Evolutionary conservation across 2,113 vertebrate species (phyloP).

Genomic region (Amblyopsis rosae): DNA sequence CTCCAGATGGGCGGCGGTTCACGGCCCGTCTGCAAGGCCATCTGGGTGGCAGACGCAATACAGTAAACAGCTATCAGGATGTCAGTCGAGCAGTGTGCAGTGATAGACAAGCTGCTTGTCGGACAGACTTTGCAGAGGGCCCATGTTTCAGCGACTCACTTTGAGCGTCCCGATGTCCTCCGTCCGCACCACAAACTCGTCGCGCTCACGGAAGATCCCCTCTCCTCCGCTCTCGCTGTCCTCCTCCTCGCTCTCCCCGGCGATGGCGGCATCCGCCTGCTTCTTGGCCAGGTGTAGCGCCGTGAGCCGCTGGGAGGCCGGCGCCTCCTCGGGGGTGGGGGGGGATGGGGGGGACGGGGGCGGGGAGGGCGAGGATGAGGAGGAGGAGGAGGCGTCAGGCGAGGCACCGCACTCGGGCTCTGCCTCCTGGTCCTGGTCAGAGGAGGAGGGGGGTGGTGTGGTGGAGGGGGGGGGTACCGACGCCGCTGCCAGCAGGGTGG

Average conservation of each 20-base stretch:
- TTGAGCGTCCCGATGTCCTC: slow-evolving; percentile 88
- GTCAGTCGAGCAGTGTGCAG: background rate
- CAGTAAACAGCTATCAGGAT: background rate
- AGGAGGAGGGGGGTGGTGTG: slow-evolving; percentile 61
- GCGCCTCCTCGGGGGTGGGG: slow-evolving; percentile 75
- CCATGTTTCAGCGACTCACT: slow-evolving; percentile 60
- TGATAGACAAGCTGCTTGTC: background rate
- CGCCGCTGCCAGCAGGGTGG: slow-evolving; percentile 52
- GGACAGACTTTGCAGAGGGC: too few relatives aligned
- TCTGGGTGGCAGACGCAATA: slow-evolving; percentile 55
- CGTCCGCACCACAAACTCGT: slow-evolving; percentile 88
- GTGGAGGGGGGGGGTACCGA: slow-evolving; percentile 59
- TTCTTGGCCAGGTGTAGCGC: slow-evolving; percentile 89
- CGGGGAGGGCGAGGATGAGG: slow-evolving; percentile 52
- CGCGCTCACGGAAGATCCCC: slow-evolving; percentile 88
- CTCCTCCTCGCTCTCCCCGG: slow-evolving; percentile 87
- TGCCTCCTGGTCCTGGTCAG: slow-evolving; percentile 44
- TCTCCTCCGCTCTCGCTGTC: slow-evolving; percentile 86
- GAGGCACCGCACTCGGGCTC: background rate
- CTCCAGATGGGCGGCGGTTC: slow-evolving; percentile 89
- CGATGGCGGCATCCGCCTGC: slow-evolving; percentile 83
- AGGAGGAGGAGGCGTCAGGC: slow-evolving; percentile 45
- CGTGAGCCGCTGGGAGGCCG: slow-evolving; percentile 68
- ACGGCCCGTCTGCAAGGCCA: slow-evolving; percentile 85
- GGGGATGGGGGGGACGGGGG: slow-evolving; percentile 64